Evolutionary conservation across 2,888 invertebrate genomes (phyloP).

Genomic region (Leucophenga montana): DNA sequence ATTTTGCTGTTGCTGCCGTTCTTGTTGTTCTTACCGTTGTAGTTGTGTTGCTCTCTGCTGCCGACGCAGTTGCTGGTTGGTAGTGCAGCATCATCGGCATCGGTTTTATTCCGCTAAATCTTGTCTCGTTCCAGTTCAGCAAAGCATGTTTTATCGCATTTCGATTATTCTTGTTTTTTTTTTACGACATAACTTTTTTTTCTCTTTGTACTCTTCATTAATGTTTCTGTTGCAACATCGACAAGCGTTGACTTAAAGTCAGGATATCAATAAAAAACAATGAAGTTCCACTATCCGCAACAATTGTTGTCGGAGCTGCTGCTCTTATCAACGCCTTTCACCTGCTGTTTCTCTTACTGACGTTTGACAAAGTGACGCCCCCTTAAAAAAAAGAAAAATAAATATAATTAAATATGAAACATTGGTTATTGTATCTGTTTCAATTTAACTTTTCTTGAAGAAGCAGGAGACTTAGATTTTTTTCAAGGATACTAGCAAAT

Average conservation of each 20-base stretch:
- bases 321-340: too few species aligned
- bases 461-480: too few species aligned
- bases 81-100: conserved; percentile 50
- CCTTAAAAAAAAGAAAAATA: too few species aligned
- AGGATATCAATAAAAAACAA: background rate
- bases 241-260: conserved; percentile 8
- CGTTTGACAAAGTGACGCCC: too few species aligned
- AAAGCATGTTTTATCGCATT: background rate
- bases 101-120: conserved; percentile 54
- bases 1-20: conserved; percentile 2
- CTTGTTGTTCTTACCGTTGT: conserved; percentile 3
- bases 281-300: too few species aligned
- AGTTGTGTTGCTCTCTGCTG: background rate
- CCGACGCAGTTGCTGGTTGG: conserved; percentile 57
- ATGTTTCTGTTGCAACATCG: conserved; percentile 30
- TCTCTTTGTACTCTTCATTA: conserved; percentile 31
- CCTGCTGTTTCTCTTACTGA: too few species aligned
- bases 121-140: conserved; percentile 45
- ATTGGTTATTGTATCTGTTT: too few species aligned
- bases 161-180: conserved; percentile 15
- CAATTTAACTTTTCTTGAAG: too few species aligned
- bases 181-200: conserved; percentile 39
- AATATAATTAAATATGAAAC: too few species aligned
- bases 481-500: too few species aligned
- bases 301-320: too few species aligned